Evolutionary conservation across 2,888 invertebrate genomes (phyloP).

Genomic region (Acanthopleura granulata): DNA sequence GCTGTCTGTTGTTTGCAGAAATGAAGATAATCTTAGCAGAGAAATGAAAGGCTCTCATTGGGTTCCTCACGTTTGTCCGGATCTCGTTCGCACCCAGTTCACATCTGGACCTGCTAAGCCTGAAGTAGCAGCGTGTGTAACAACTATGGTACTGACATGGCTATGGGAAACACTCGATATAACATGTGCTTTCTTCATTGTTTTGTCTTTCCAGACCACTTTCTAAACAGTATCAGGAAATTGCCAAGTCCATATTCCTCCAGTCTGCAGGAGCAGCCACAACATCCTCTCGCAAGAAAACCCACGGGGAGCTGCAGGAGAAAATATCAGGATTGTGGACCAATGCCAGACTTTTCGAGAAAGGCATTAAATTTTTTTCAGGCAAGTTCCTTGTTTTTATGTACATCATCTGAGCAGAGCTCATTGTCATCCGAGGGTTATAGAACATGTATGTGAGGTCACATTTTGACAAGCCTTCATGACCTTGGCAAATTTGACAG

Average conservation of each 20-base stretch:
- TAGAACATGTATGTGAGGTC: not conserved
- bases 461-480: not conserved
- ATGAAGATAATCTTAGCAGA: not conserved
- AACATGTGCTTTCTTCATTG: not conserved
- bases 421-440: not conserved
- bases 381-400: slow-evolving; percentile 41
- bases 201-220: slow-evolving; percentile 54
- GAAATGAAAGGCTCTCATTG: not conserved
- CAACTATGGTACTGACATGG: slow-evolving; percentile 5
- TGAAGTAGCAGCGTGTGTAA: not conserved
- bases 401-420: not conserved
- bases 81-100: not conserved
- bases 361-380: slow-evolving; percentile 67
- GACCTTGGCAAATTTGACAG: slow-evolving; percentile 6
- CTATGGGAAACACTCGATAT: not conserved
- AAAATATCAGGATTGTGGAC: slow-evolving; percentile 80
- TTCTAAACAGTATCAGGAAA: slow-evolving; percentile 69
- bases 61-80: not conserved
- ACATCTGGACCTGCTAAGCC: no score
- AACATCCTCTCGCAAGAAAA: slow-evolving; percentile 78
- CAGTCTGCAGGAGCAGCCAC: slow-evolving; percentile 79
- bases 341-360: slow-evolving; percentile 70
- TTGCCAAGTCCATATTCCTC: slow-evolving; percentile 82
- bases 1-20: not conserved
- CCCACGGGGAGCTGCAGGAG: slow-evolving; percentile 85